These are phyloP conservation scores for Magallana ariakensis DNA, from an alignment of 1,140 invertebrate genomes.

Conservation along the genomic window DNA sequence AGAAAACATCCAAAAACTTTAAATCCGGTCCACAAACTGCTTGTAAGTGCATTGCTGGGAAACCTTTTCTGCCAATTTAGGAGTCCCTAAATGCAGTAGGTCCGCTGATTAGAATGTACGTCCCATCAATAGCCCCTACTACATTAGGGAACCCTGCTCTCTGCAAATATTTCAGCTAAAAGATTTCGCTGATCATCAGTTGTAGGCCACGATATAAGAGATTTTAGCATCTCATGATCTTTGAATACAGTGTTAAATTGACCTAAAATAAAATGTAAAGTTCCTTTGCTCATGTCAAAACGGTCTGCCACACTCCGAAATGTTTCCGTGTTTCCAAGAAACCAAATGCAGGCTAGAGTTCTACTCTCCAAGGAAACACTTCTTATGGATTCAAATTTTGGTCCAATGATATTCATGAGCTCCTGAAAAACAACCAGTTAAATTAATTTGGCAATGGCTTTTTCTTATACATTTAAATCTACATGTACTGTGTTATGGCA, in stretches of 20 bases:
- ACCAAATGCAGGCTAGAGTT: slow-evolving; percentile 49
- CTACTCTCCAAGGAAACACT: slow-evolving; percentile 23
- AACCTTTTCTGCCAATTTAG: too few relatives aligned
- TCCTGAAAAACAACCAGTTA: background rate
- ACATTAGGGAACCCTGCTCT: background rate
- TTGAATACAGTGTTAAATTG: background rate
- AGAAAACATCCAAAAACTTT: too few relatives aligned
- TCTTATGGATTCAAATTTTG: background rate
- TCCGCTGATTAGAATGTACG: too few relatives aligned
- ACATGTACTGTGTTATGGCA: too few relatives aligned
- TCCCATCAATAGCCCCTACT: too few relatives aligned
- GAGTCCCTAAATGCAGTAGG: too few relatives aligned
- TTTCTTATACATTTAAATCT: too few relatives aligned
- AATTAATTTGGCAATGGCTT: too few relatives aligned
- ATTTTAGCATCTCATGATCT: too few relatives aligned
- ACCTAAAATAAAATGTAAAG: background rate
- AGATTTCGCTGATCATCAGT: background rate
- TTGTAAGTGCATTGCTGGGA: too few relatives aligned
- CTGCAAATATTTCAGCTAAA: background rate
- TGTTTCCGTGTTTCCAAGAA: slow-evolving; percentile 43
- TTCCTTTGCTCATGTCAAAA: slow-evolving; percentile 52
- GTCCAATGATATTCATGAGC: slow-evolving; percentile 42
- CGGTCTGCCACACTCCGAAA: slow-evolving; percentile 55
- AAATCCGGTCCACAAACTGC: too few relatives aligned
- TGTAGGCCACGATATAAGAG: background rate